Conservation (phyloP, 2,888 invertebrate species). For the Leucophora obtusa region DNA sequence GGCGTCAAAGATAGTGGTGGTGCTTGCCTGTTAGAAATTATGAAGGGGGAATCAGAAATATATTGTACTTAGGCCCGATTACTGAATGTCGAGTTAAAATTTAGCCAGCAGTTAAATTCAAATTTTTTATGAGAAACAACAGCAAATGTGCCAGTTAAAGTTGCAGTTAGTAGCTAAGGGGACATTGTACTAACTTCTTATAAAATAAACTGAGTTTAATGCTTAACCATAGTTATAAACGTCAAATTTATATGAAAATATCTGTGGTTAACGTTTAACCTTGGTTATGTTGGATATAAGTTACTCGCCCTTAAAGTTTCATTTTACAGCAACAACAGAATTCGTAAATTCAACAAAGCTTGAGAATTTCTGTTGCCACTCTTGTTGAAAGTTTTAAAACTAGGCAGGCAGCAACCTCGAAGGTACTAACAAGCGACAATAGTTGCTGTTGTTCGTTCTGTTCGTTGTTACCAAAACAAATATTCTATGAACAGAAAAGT, state of each 20-base stretch:
- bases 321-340: slow-evolving; percentile 13
- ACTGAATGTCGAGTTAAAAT: no score
- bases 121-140: no score
- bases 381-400: slow-evolving; percentile 29
- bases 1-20: not conserved
- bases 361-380: slow-evolving; percentile 15
- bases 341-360: slow-evolving; percentile 40
- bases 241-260: no score
- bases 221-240: no score
- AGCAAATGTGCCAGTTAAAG: no score
- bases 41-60: slow-evolving; percentile 16
- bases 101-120: no score
- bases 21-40: not conserved
- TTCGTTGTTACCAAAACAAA: slow-evolving; percentile 21
- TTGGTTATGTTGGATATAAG: no score
- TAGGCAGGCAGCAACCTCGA: slow-evolving; percentile 53
- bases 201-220: no score
- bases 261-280: no score
- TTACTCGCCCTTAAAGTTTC: slow-evolving; percentile 19
- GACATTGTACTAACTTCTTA: no score
- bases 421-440: slow-evolving; percentile 25
- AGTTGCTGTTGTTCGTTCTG: not conserved
- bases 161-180: no score
- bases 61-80: no score
- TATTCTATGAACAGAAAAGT: slow-evolving; percentile 33